Conservation (phyloP, 2,888 invertebrate species). For the Maniola hyperantus region DNA sequence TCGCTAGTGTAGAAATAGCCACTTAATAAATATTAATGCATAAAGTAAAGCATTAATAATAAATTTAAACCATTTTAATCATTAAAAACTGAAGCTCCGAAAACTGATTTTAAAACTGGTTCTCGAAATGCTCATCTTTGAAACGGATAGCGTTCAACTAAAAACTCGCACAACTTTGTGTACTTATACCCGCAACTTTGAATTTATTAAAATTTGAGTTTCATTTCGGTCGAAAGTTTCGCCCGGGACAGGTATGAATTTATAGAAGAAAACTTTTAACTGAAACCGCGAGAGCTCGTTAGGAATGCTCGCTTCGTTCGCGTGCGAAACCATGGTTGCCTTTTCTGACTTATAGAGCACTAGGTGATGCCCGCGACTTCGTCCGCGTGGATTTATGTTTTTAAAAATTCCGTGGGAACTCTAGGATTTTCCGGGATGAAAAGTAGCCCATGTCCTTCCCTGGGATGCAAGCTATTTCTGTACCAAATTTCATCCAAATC, state of each 20-base stretch:
- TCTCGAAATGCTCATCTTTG: constrained; percentile 27
- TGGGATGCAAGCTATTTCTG: too few species aligned
- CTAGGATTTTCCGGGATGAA: too few species aligned
- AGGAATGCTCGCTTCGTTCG: constrained; percentile 20
- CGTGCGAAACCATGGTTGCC: constrained; percentile 32
- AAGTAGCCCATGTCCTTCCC: too few species aligned
- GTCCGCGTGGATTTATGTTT: too few species aligned
- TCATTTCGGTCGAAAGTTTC: constrained; percentile 34
- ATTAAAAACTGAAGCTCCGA: constrained; percentile 1
- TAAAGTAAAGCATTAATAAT: background rate
- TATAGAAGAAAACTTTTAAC: constrained; percentile 35
- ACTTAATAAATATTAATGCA: background rate
- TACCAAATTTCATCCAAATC: too few species aligned
- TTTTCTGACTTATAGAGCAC: constrained; percentile 31
- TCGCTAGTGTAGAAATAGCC: too few species aligned
- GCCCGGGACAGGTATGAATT: constrained; percentile 37
- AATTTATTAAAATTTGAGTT: constrained; percentile 42
- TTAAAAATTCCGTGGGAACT: too few species aligned
- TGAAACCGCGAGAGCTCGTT: constrained; percentile 25
- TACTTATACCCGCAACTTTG: constrained; percentile 34
- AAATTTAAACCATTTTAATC: background rate
- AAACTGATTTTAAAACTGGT: constrained; percentile 9
- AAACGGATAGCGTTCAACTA: constrained; percentile 30
- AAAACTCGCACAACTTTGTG: constrained; percentile 32
- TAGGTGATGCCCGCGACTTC: too few species aligned